Conservation (phyloP, 1,140 invertebrate species). For the honey bee (Apis mellifera) region Amel_HAv3.1 CM009932.2:7951501-7952000, state of each 20-base stretch:
- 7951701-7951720: too few relatives aligned
- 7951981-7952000: constrained; percentile 51
- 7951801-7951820: too few relatives aligned
- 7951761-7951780: too few relatives aligned
- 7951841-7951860: too few relatives aligned
- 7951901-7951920: neutral
- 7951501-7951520: constrained; percentile 66
- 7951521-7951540: constrained; percentile 70
- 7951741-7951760: too few relatives aligned
- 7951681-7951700: neutral
- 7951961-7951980: constrained; percentile 33
- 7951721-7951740: too few relatives aligned
- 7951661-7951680: neutral
- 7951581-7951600: constrained; percentile 40
- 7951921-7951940: neutral
- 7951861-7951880: neutral
- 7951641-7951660: neutral
- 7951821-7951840: too few relatives aligned
- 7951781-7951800: too few relatives aligned
- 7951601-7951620: constrained; percentile 40
- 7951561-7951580: constrained; percentile 76
- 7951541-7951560: constrained; percentile 64
- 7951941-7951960: neutral
- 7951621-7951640: too few relatives aligned
- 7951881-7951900: neutral